phyloP scores from a whole-genome alignment of 1,140 invertebrate genomes.

The Teleopsis dalmanni region DNA sequence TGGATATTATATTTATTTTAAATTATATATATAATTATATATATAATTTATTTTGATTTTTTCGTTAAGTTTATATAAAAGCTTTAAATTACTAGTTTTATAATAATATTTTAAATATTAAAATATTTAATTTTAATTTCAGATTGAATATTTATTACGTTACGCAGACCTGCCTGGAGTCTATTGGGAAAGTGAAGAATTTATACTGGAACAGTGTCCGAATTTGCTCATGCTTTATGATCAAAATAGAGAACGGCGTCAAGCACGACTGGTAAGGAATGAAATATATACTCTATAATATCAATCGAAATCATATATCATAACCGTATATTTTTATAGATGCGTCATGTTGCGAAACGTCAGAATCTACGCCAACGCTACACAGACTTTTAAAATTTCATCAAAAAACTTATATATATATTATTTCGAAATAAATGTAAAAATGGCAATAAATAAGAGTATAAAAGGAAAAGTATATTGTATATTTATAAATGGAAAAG shows the following conservation, averaged over 20 bases:
- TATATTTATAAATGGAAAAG: no score
- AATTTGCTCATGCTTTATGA: constrained; percentile 29
- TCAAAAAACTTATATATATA: no score
- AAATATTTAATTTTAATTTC: constrained; percentile 4
- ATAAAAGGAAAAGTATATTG: no score
- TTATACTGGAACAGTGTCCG: constrained; percentile 24
- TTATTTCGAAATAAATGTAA: no score
- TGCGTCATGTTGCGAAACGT: constrained; percentile 35
- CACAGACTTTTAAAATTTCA: constrained; percentile 35
- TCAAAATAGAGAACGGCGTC: constrained; percentile 28
- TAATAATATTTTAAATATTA: not conserved
- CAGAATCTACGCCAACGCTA: constrained; percentile 34
- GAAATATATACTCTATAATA: not conserved
- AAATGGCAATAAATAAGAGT: no score
- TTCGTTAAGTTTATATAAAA: not conserved
- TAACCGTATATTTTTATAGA: constrained; percentile 20
- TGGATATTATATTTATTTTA: not conserved
- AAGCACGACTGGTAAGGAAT: constrained; percentile 26
- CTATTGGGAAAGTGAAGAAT: constrained; percentile 33
- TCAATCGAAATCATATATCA: no score
- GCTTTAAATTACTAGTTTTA: not conserved
- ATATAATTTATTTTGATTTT: not conserved
- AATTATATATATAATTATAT: not conserved
- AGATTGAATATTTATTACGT: constrained; percentile 35
- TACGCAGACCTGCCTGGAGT: constrained; percentile 30